Percentiles rank a stretch among this genome's conserved stretches.
These are phyloP conservation scores for Omphaloscelis lunosa DNA, from an alignment of 2,888 invertebrate species.

Conservation along the genomic window DNA sequence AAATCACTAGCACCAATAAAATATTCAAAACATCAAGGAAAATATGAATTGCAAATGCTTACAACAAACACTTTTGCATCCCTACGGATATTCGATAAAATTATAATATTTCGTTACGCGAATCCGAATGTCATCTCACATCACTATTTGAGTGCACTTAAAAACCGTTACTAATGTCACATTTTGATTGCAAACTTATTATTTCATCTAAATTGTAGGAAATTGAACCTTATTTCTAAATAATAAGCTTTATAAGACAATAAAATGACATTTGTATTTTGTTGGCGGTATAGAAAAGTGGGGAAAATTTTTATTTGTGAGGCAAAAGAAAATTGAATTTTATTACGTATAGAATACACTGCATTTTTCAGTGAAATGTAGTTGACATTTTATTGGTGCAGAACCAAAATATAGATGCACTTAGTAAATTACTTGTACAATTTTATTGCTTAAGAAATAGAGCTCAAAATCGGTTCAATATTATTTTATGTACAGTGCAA, in stretches of 20 bases:
- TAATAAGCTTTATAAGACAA: neutral
- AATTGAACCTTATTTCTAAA: conserved; percentile 14
- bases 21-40: conserved; percentile 43
- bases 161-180: conserved; percentile 76
- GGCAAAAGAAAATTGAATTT: conserved; percentile 20
- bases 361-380: neutral
- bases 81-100: conserved; percentile 50
- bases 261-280: conserved; percentile 3
- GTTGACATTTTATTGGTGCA: neutral
- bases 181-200: conserved; percentile 49
- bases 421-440: neutral
- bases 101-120: conserved; percentile 59
- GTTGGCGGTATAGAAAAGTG: conserved; percentile 14
- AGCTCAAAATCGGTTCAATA: neutral
- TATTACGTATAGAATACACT: fast-evolving
- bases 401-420: neutral
- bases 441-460: neutral
- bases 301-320: neutral
- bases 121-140: conserved; percentile 63
- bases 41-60: conserved; percentile 69
- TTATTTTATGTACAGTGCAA: fast-evolving
- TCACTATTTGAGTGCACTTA: conserved; percentile 76
- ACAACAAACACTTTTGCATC: conserved; percentile 51
- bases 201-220: conserved; percentile 22
- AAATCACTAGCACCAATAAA: conserved; percentile 41